phyloP scores from a whole-genome alignment of 2,888 invertebrate species.

The Parochlus steinenii region DNA sequence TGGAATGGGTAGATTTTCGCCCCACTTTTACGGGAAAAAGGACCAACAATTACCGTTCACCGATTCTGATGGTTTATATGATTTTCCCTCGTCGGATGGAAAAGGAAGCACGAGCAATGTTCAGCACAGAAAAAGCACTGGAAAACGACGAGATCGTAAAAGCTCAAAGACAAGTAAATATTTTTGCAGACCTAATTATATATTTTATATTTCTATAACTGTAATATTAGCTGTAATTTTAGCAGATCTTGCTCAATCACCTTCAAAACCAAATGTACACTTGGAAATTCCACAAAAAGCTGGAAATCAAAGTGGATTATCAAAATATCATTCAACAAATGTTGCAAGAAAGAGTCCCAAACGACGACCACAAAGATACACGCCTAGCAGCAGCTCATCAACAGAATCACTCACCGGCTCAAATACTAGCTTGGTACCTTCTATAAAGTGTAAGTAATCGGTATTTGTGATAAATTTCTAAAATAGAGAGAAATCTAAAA shows the following conservation, averaged over 20 bases:
- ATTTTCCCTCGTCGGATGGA: conserved; percentile 61
- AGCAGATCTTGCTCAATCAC: conserved; percentile 18
- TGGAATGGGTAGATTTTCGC: conserved; percentile 48
- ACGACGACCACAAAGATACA: conserved; percentile 35
- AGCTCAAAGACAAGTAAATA: conserved; percentile 27
- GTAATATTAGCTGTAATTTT: too few species aligned
- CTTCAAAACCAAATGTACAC: conserved; percentile 25
- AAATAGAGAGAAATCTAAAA: too few species aligned
- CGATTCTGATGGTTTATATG: conserved; percentile 64
- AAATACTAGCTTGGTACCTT: conserved; percentile 24
- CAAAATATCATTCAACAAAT: conserved; percentile 23
- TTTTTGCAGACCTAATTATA: background rate
- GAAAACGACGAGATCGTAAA: conserved; percentile 44
- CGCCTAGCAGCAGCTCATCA: conserved; percentile 40
- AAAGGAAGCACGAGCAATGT: conserved; percentile 31
- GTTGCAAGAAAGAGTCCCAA: conserved; percentile 39
- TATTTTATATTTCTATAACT: conserved; percentile 5
- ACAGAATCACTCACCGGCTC: conserved; percentile 39
- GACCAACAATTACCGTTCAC: conserved; percentile 48
- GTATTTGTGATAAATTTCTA: conserved; percentile 7
- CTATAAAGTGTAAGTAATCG: conserved; percentile 10
- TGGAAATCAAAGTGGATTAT: conserved; percentile 17
- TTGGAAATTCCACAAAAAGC: conserved; percentile 42
- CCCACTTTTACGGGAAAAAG: conserved; percentile 52
- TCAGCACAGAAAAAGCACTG: conserved; percentile 41